Conservation (phyloP, 2,888 invertebrate genomes). For the Coremacera marginata region DNA sequence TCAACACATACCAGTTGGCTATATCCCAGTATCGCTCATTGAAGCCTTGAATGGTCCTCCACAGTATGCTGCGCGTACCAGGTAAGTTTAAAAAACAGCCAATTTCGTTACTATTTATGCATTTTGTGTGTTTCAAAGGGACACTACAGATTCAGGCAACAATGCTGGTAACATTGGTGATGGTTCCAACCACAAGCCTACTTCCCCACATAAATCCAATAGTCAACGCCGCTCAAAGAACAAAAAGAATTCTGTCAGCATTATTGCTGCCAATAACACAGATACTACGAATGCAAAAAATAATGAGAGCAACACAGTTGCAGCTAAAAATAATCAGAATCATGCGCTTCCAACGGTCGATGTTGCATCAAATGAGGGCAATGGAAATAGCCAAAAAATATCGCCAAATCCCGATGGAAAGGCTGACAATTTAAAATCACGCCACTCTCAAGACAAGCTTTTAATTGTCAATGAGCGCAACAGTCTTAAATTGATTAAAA, state of each 20-base stretch:
- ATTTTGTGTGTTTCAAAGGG: slow-evolving; percentile 43
- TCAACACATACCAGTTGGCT: slow-evolving; percentile 86
- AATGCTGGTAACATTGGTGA: slow-evolving; percentile 52
- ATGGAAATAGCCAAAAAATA: slow-evolving; percentile 41
- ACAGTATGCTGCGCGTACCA: slow-evolving; percentile 59
- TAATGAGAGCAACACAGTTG: slow-evolving; percentile 32
- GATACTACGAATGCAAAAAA: slow-evolving; percentile 40
- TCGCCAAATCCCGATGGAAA: slow-evolving; percentile 31
- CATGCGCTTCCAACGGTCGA: slow-evolving; percentile 49
- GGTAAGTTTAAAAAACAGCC: slow-evolving; percentile 44
- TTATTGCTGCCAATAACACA: slow-evolving; percentile 54
- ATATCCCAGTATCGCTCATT: slow-evolving; percentile 92
- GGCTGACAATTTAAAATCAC: slow-evolving; percentile 21
- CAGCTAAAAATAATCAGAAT: slow-evolving; percentile 46
- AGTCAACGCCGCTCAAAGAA: slow-evolving; percentile 63
- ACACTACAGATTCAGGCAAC: slow-evolving; percentile 72
- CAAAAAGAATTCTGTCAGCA: slow-evolving; percentile 61
- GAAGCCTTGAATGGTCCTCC: slow-evolving; percentile 96
- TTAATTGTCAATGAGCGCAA: slow-evolving; percentile 75
- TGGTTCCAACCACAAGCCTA: slow-evolving; percentile 64
- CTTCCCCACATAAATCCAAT: slow-evolving; percentile 64
- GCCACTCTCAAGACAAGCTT: slow-evolving; percentile 69
- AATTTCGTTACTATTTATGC: not conserved
- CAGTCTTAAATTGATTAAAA: slow-evolving; percentile 57
- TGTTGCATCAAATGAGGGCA: slow-evolving; percentile 29